Evolutionary conservation across 2,888 invertebrate species (phyloP), one percentile per base, ranked within the genome.

Genomic region (Bombylius discolor): DNA sequence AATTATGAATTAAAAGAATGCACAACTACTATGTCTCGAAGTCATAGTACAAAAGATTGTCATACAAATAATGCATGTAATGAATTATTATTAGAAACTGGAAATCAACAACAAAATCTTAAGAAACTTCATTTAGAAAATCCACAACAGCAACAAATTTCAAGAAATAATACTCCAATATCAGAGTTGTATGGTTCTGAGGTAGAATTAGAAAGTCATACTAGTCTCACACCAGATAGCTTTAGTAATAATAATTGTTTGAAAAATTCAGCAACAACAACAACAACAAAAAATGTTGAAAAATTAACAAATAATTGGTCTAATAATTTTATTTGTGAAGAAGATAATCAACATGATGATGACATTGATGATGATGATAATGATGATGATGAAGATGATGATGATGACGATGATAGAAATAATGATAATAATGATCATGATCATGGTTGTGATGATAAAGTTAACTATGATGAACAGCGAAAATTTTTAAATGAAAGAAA

Each of bases 281-380:
- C 44, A 52, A 7, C 39, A 52, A 53, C 45, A 49, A 47, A 48
- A 23, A 23, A 23, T 13, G 47, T 31, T 31, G 42, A 52, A 32
- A 47, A 47, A 47, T 31, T 9, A 31, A 23, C 23, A 23, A 23
- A 23, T 23, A 23, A 23, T 42, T 11, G 39, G 12, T 42, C 4
- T 42, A 42, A 42, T 42, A 62, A 59, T 33, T 60, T 48, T 54
- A 59, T 47, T 45, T 50, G 55, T 58, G 23, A 57, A 55, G 49
- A 53, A 48, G 48, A 52, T 50, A 47, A 52, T 49, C 47, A 59
- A 59, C 53, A 56, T 54, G 52, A 56, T 51, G 53, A 57, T 47
- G 63, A 64, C 52, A 59, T 57, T 32, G 50, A 53, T 44, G 56
- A 57, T 7, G 55, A 56, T 49, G 58, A 42, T 55, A 54, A 56